A percentile compares a stretch with the other conserved stretches of the same genome.
Evolutionary conservation across 2,888 invertebrate species (phyloP).

Genomic region (Congeria kusceri): DNA sequence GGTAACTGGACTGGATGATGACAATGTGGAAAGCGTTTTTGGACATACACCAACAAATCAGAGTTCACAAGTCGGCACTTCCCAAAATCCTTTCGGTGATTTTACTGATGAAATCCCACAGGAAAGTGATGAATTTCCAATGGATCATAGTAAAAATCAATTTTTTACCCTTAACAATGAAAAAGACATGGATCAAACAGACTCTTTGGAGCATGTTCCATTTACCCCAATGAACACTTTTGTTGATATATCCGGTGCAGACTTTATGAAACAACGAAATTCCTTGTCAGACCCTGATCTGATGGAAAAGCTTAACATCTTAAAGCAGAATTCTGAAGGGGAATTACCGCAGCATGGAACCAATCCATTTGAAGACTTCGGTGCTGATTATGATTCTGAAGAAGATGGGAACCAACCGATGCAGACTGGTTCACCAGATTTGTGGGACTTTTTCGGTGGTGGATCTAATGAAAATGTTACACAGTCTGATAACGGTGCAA

Average conservation of each 20-base stretch:
- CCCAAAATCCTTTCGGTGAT: conserved; percentile 1
- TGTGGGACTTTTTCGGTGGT: conserved; percentile 12
- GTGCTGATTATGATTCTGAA: neutral
- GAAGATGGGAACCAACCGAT: neutral
- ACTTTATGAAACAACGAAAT: conserved; percentile 18
- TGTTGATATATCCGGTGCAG: conserved; percentile 73
- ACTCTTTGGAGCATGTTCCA: conserved; percentile 64
- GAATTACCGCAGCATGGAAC: neutral
- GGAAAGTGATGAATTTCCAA: neutral
- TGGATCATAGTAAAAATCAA: neutral
- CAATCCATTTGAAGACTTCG: conserved; percentile 5
- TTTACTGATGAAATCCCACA: neutral
- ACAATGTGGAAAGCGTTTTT: neutral
- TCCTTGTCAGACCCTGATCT: conserved; percentile 20
- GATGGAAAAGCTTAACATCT: conserved; percentile 21
- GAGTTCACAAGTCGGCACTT: neutral
- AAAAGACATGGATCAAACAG: neutral
- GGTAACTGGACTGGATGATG: conserved; percentile 4
- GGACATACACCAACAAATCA: neutral
- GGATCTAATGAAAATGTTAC: conserved; percentile 3
- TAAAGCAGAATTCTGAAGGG: conserved; percentile 14
- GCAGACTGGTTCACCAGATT: conserved; percentile 33
- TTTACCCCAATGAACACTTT: conserved; percentile 85
- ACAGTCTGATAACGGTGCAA: conserved; percentile 3
- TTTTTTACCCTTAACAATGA: conserved; percentile 2